Conservation (phyloP, 2,797 vertebrate species). For the Periophthalmus magnuspinnatus region DNA sequence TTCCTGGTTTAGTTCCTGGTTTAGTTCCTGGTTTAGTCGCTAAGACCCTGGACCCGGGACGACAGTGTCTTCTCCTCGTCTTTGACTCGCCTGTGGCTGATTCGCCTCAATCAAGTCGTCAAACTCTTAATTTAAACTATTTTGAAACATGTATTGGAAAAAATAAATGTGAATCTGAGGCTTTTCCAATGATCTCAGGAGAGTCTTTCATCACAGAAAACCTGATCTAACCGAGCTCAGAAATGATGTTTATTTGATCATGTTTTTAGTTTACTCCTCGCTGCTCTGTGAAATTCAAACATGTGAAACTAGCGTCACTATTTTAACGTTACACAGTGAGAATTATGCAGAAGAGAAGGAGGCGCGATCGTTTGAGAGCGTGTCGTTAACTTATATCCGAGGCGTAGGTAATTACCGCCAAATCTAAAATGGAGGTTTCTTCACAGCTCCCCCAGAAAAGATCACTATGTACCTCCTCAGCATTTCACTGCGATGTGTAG, state of each 20-base stretch:
- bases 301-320: background rate
- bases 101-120: too few species aligned
- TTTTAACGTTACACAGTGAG: background rate
- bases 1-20: too few species aligned
- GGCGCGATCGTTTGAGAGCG: background rate
- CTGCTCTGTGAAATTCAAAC: background rate
- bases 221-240: background rate
- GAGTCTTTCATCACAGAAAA: background rate
- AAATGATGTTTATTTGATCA: background rate
- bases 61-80: too few species aligned
- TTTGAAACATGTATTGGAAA: too few species aligned
- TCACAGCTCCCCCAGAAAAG: constrained; percentile 6
- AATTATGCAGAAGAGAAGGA: background rate
- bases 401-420: background rate
- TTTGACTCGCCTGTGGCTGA: too few species aligned
- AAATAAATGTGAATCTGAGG: too few species aligned
- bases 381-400: background rate
- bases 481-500: background rate
- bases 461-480: constrained; percentile 10
- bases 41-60: too few species aligned
- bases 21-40: too few species aligned
- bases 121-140: too few species aligned
- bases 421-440: background rate
- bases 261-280: background rate
- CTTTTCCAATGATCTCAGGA: too few species aligned